Percentiles rank a stretch among this genome's conserved stretches.
phyloP scores from a whole-genome alignment of 2,113 vertebrate genomes.

The Amazona vittata region DNA sequence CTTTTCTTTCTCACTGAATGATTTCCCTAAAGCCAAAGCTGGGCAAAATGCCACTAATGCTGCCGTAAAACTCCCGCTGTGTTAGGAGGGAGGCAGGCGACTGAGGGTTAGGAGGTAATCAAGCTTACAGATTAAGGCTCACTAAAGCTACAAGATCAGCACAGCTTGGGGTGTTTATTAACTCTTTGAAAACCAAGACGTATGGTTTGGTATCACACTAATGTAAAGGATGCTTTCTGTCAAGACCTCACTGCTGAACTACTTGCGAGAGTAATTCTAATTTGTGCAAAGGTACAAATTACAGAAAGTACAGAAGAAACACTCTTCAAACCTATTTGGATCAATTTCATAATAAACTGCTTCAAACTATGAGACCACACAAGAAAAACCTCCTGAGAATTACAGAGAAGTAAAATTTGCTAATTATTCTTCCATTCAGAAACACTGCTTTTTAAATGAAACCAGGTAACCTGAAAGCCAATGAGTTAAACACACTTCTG shows the following conservation, averaged over 20 bases:
- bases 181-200: slow-evolving; percentile 69
- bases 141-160: slow-evolving; percentile 82
- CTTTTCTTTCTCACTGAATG: slow-evolving; percentile 77
- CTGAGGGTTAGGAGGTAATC: slow-evolving; percentile 81
- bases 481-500: neutral
- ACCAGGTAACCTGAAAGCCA: neutral
- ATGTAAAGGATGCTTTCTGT: neutral
- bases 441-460: fast-evolving
- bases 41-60: slow-evolving; percentile 84
- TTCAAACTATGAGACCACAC: fast-evolving
- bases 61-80: slow-evolving; percentile 70
- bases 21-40: slow-evolving; percentile 80
- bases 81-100: slow-evolving; percentile 74
- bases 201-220: neutral
- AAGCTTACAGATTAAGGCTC: slow-evolving; percentile 86
- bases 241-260: neutral
- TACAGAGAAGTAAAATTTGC: neutral
- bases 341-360: neutral
- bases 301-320: neutral
- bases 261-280: neutral
- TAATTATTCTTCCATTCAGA: neutral
- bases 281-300: neutral
- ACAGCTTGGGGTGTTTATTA: slow-evolving; percentile 79
- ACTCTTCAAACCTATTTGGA: neutral
- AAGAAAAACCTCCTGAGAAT: neutral